These are phyloP conservation scores for Pseudolaguvia tuberculata DNA, from an alignment of 2,113 vertebrate species.

Conservation along the genomic window DNA sequence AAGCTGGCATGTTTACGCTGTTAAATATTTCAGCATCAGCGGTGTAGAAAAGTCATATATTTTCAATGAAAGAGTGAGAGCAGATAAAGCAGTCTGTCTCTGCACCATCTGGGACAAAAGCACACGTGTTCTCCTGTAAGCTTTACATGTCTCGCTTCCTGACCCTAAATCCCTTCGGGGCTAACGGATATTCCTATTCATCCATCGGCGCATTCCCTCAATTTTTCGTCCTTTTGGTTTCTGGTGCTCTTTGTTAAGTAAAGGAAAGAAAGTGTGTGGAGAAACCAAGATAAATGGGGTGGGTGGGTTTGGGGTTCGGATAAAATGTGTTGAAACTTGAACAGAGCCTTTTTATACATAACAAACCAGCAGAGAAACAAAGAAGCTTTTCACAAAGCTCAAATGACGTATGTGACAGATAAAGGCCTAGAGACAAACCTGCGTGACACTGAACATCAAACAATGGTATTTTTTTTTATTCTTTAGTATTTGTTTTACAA, in stretches of 20 bases:
- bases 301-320: too few species aligned
- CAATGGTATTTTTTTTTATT: neutral
- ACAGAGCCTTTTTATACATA: neutral
- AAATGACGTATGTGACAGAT: neutral
- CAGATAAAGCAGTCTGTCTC: conserved; percentile 26
- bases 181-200: conserved; percentile 34
- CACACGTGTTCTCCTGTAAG: conserved; percentile 49
- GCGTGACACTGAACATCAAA: neutral
- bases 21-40: conserved; percentile 14
- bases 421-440: neutral
- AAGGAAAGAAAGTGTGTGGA: neutral
- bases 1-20: conserved; percentile 10
- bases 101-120: conserved; percentile 21
- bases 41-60: neutral
- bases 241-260: neutral
- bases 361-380: neutral
- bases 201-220: neutral
- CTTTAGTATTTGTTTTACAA: neutral
- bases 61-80: conserved; percentile 6
- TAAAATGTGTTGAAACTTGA: conserved; percentile 8
- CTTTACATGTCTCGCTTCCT: conserved; percentile 53
- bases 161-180: conserved; percentile 50
- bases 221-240: conserved; percentile 17
- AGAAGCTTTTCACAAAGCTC: neutral
- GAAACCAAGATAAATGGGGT: neutral